phyloP scores from a whole-genome alignment of 2,113 vertebrate genomes.

The Engraulis encrasicolus region DNA sequence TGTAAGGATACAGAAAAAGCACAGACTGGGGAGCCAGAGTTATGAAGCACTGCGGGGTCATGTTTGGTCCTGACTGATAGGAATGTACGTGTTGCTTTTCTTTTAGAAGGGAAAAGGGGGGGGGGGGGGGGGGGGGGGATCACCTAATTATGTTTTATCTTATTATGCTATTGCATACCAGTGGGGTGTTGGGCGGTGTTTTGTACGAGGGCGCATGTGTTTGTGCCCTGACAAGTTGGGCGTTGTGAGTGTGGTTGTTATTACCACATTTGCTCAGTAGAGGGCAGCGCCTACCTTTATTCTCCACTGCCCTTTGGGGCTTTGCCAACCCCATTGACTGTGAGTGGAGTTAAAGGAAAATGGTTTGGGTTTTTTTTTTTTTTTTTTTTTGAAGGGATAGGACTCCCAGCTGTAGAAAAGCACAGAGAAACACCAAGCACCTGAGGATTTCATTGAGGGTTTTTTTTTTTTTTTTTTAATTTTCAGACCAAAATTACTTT shows the following conservation, averaged over 20 bases:
- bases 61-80: conserved; percentile 28
- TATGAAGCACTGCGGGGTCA: conserved; percentile 30
- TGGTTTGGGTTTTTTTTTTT: too few relatives aligned
- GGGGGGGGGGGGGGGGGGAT: too few relatives aligned
- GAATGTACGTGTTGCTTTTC: neutral
- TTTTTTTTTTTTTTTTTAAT: neutral
- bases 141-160: neutral
- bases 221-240: neutral
- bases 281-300: neutral
- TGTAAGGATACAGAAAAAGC: neutral
- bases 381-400: neutral
- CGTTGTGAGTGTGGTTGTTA: neutral
- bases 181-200: neutral
- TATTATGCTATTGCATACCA: neutral
- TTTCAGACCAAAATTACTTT: neutral
- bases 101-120: neutral
- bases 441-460: neutral
- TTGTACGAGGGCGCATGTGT: neutral
- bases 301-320: neutral
- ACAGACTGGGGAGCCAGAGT: conserved; percentile 19
- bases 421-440: neutral
- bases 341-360: neutral
- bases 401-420: neutral
- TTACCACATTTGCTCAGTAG: neutral
- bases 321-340: neutral